Conservation (phyloP, 2,797 vertebrate species). For the Parotocinclus haroldoi region DNA sequence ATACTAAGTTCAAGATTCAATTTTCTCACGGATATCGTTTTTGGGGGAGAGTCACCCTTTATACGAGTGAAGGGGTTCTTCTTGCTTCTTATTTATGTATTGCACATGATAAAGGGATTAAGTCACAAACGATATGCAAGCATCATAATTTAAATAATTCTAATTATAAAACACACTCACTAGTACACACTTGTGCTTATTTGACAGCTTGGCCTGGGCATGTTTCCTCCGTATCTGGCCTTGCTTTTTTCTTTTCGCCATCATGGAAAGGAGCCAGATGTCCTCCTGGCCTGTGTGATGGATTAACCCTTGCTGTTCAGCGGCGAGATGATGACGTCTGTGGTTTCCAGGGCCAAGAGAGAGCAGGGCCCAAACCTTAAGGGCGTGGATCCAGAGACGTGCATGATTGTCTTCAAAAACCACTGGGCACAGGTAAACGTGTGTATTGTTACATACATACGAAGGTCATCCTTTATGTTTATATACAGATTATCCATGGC, state of each 20-base stretch:
- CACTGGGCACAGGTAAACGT: slow-evolving; percentile 88
- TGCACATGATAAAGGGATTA: no score
- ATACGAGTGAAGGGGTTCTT: no score
- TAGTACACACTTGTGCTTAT: neutral
- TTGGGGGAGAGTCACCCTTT: no score
- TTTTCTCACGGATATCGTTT: no score
- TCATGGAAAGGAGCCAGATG: neutral
- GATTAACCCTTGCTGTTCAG: slow-evolving; percentile 39
- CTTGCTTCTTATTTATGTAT: no score
- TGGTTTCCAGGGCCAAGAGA: slow-evolving; percentile 67
- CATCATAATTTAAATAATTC: no score
- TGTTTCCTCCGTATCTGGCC: neutral
- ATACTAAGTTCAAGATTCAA: no score
- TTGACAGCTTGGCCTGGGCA: neutral
- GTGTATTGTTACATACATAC: no score
- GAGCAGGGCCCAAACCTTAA: slow-evolving; percentile 77
- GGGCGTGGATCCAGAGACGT: slow-evolving; percentile 93
- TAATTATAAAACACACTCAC: neutral
- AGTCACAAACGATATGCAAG: no score
- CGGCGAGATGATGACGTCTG: slow-evolving; percentile 81
- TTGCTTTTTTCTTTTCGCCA: neutral
- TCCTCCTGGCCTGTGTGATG: slow-evolving; percentile 40
- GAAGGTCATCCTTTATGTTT: no score
- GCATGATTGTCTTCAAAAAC: slow-evolving; percentile 95
- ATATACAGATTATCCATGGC: no score